phyloP scores from a whole-genome alignment of 2,797 vertebrate genomes.

The Chromobotia macracanthus region DNA sequence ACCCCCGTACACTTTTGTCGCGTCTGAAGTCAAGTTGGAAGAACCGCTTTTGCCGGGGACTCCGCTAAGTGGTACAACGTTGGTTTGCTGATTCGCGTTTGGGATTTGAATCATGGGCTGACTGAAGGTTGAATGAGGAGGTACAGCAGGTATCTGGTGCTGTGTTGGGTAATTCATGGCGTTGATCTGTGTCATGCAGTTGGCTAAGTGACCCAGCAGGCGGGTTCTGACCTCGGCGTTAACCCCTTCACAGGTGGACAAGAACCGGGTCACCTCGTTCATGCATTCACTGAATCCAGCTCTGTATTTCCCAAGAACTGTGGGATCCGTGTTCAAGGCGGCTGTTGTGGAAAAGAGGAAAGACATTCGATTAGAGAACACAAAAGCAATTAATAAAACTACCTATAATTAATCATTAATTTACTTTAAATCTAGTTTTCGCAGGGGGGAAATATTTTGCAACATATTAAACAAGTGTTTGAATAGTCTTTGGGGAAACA shows the following conservation, averaged over 20 bases:
- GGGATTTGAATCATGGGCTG: slow-evolving; percentile 84
- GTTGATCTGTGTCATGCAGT: slow-evolving; percentile 98
- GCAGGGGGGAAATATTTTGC: no score
- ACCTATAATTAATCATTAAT: no score
- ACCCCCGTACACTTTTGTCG: slow-evolving; percentile 89
- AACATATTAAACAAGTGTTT: no score
- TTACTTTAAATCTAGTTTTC: no score
- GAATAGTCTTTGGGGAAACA: slow-evolving; percentile 1
- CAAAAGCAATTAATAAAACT: neutral
- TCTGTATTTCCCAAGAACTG: slow-evolving; percentile 94
- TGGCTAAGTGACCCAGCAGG: slow-evolving; percentile 93
- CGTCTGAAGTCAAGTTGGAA: slow-evolving; percentile 76
- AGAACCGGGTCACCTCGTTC: slow-evolving; percentile 96
- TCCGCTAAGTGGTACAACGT: slow-evolving; percentile 79
- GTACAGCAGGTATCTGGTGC: slow-evolving; percentile 81
- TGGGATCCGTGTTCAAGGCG: slow-evolving; percentile 91
- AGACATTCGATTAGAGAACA: neutral
- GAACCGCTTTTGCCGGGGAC: slow-evolving; percentile 84
- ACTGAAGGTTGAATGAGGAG: slow-evolving; percentile 77
- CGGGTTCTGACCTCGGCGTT: slow-evolving; percentile 96
- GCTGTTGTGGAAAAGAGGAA: slow-evolving; percentile 72
- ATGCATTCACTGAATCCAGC: slow-evolving; percentile 98
- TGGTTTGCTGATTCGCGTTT: slow-evolving; percentile 79
- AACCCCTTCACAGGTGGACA: slow-evolving; percentile 97
- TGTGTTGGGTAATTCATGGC: slow-evolving; percentile 92